A percentile compares a stretch with the other conserved stretches of the same genome.
phyloP scores from a whole-genome alignment of 2,113 vertebrate genomes.

The Ellobius talpinus region DNA sequence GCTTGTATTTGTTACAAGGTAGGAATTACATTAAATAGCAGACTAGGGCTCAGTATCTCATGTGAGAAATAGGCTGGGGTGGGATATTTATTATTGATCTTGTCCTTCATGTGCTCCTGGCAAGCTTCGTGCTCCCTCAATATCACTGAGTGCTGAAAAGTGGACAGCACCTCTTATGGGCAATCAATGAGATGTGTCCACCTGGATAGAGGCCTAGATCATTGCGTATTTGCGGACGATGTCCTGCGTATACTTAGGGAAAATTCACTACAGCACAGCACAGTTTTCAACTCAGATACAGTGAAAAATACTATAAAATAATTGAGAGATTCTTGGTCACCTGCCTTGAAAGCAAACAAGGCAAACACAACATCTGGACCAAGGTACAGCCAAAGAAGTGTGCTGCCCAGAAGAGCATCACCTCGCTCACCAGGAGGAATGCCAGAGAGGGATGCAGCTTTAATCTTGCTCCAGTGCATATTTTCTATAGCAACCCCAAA shows the following conservation, averaged over 20 bases:
- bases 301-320: background rate
- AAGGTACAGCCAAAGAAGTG: background rate
- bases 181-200: background rate
- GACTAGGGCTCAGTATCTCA: background rate
- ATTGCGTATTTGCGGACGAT: background rate
- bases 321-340: background rate
- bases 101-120: background rate
- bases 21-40: background rate
- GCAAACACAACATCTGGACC: background rate
- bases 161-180: background rate
- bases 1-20: background rate
- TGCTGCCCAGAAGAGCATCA: background rate
- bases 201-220: background rate
- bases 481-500: background rate
- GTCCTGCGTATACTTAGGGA: background rate
- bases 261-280: background rate
- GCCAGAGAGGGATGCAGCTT: background rate
- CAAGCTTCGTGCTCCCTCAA: background rate
- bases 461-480: background rate
- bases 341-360: background rate
- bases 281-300: background rate
- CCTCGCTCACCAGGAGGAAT: background rate
- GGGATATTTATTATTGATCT: background rate
- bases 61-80: background rate
- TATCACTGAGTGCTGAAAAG: background rate